phyloP scores from a whole-genome alignment of 2,113 vertebrate genomes.

The Rhabdomys dilectus region DNA sequence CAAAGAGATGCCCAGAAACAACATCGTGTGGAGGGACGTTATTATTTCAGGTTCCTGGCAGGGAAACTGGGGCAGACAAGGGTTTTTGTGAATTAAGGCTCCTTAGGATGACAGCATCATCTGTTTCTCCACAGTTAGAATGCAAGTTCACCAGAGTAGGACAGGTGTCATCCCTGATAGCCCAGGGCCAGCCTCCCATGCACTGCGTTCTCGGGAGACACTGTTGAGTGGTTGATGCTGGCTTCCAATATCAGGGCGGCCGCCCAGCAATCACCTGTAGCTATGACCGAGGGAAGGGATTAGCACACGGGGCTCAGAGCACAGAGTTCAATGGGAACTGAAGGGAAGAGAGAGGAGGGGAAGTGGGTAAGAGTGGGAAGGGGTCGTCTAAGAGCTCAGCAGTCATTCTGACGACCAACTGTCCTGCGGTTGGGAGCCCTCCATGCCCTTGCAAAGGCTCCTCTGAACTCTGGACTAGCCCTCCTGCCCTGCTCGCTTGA shows the following conservation, averaged over 20 bases:
- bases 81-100: background rate
- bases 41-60: background rate
- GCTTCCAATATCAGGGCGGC: background rate
- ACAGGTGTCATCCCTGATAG: background rate
- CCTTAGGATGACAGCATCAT: background rate
- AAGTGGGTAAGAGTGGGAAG: background rate
- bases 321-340: background rate
- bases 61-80: background rate
- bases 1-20: background rate
- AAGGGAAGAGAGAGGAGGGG: background rate
- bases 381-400: background rate
- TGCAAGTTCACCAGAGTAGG: background rate
- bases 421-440: background rate
- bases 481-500: fast-evolving
- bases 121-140: background rate
- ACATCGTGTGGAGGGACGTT: background rate
- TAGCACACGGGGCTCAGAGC: background rate
- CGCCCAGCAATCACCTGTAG: background rate
- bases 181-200: background rate
- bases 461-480: background rate
- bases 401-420: background rate
- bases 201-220: background rate
- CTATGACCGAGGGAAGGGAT: background rate
- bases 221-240: background rate
- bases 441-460: background rate